Conservation (phyloP, 2,797 vertebrate genomes). For the Falco cherrug region DNA sequence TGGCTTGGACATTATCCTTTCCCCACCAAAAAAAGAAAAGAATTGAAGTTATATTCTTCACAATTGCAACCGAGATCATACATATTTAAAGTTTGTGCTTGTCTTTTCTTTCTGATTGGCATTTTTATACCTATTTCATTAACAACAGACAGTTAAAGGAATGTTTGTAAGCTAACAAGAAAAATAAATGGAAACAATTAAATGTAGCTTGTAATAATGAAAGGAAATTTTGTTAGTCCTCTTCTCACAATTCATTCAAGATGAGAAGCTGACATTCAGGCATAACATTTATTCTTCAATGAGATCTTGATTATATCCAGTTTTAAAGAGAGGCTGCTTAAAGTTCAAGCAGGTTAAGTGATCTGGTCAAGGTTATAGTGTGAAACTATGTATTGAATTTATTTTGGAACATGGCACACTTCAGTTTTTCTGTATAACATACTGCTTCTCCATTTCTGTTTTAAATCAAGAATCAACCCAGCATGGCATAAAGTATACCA, state of each 20-base stretch:
- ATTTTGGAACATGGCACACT: neutral
- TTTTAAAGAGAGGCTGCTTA: constrained; percentile 25
- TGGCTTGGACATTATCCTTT: neutral
- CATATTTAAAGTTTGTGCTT: neutral
- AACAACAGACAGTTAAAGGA: neutral
- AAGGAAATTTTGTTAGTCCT: neutral
- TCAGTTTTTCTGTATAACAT: neutral
- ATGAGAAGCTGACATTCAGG: neutral
- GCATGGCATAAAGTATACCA: constrained; percentile 42
- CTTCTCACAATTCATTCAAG: constrained; percentile 4
- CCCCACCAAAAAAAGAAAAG: no score
- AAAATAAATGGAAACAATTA: neutral
- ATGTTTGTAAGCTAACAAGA: neutral
- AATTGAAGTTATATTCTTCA: neutral
- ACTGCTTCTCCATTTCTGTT: constrained; percentile 48
- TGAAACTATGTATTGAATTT: neutral
- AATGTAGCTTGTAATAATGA: neutral
- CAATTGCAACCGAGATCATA: neutral
- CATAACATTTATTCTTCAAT: constrained; percentile 16
- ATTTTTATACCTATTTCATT: neutral
- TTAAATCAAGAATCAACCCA: constrained; percentile 46
- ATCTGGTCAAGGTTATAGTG: neutral
- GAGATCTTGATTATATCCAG: constrained; percentile 1
- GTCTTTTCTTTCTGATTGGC: neutral
- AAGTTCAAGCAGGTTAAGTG: neutral